Evolutionary conservation across 2,113 vertebrate species (phyloP), one percentile per base, ranked within the genome.

Genomic region (Poecile atricapillus): DNA sequence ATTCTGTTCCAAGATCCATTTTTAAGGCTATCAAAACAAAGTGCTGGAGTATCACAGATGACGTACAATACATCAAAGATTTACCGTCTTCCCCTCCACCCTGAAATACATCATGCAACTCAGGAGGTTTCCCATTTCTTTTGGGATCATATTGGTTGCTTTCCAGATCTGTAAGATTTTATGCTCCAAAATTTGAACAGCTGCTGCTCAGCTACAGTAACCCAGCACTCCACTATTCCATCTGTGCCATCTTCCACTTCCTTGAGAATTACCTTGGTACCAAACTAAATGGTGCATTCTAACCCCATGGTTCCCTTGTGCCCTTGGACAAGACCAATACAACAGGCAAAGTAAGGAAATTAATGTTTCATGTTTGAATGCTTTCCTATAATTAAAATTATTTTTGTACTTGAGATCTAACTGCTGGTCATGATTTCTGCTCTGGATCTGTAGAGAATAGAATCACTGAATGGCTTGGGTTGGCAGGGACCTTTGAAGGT

Each of bases 321-420:
- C 33, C 63, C 37, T 65, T 39, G 58, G 25, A 62, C 89, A 76
- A 69, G 65, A 87, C 9, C 0, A 0, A 22, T 73, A 73, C 17
- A n/a, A 46, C 20, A 74, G 35, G 16, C 59, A 83, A 55, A 86
- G 41, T 25, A 46, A 84, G 56, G 37, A 91, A 75, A 39, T 64
- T 75, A 27, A 58, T 69, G 53, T 75, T 84, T 93, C 81, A 53
- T 56, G 20, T 93, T 85, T 87, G 74, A 44, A 24, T 30, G 15
- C 23, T 86, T 86, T 78, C 46, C 37, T 81, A 7, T 69, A 92
- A 97, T 96, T 95, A 89, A 85, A 89, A 85, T 67, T 0, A 76
- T 82, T 83, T 68, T 59, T 92, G 33, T 53, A 81, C 46, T 78
- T 89, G 73, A 93, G 94, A 47, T 85, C 69, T 94, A 91, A 68